phyloP scores from a whole-genome alignment of 2,888 invertebrate species.

The Blera fallax region DNA sequence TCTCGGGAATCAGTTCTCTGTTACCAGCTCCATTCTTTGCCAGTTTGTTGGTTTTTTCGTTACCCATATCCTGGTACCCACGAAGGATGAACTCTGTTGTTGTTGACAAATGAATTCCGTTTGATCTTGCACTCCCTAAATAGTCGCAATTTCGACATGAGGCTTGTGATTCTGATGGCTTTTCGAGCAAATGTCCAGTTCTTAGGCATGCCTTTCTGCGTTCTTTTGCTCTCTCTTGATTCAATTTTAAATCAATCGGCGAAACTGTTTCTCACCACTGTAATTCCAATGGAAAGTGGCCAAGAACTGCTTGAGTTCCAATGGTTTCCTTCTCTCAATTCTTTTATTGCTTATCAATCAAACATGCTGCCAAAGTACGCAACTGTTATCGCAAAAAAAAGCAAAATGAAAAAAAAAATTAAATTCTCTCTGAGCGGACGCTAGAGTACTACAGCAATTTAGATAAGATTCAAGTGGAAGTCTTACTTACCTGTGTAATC shows the following conservation, averaged over 20 bases:
- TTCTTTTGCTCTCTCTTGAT: too few species aligned
- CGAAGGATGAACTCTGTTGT: too few species aligned
- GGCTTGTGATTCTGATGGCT: too few species aligned
- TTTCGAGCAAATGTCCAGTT: too few species aligned
- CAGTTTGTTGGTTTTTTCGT: too few species aligned
- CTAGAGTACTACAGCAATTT: not conserved
- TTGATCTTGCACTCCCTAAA: too few species aligned
- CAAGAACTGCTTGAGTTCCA: not conserved
- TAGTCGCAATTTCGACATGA: too few species aligned
- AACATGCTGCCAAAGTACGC: not conserved
- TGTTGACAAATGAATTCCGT: too few species aligned
- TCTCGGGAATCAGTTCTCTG: too few species aligned
- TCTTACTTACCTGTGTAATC: not conserved
- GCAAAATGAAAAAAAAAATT: not conserved
- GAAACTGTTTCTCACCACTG: not conserved
- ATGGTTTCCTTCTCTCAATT: not conserved
- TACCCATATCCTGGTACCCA: too few species aligned
- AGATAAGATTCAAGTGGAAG: conserved; percentile 9
- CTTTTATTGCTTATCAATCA: not conserved
- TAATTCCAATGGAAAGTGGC: not conserved
- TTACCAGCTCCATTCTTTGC: too few species aligned
- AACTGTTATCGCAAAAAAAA: not conserved
- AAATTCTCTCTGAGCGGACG: not conserved
- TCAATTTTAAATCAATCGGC: not conserved
- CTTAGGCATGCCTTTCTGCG: too few species aligned